Conservation (phyloP, 2,113 vertebrate species). For the Lycocorax pyrrhopterus region DNA sequence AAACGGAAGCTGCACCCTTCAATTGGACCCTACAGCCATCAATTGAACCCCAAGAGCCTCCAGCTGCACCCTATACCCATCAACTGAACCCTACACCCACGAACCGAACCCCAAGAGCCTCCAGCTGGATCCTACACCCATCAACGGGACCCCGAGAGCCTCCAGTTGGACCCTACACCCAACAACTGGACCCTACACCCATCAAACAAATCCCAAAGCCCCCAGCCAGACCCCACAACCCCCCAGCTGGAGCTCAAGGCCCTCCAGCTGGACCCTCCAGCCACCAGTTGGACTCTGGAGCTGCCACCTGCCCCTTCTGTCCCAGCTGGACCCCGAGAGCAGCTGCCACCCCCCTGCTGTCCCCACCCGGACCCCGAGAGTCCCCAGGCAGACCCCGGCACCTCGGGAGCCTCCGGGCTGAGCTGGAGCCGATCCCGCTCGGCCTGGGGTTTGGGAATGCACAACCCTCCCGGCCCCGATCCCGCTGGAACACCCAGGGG, state of each 20-base stretch:
- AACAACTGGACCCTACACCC: too few species aligned
- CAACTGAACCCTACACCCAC: accelerated
- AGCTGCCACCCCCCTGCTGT: background rate
- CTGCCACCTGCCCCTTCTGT: background rate
- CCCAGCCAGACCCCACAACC: background rate
- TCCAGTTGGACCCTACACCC: accelerated
- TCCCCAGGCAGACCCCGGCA: background rate
- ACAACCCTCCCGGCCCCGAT: accelerated
- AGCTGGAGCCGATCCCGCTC: background rate
- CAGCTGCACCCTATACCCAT: background rate
- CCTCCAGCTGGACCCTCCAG: background rate
- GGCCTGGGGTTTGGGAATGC: background rate
- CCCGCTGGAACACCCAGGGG: accelerated
- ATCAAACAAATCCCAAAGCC: background rate
- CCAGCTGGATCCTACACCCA: background rate
- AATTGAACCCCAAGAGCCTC: too few species aligned
- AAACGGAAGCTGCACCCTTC: too few species aligned
- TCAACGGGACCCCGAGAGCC: background rate
- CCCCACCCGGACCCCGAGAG: background rate
- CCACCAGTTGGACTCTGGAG: background rate
- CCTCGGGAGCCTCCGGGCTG: background rate
- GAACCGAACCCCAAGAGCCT: accelerated
- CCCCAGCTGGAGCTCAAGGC: background rate
- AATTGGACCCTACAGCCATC: too few species aligned
- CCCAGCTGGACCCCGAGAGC: background rate